Conservation (phyloP, 2,113 vertebrate genomes). For the Chamaea fasciata region DNA sequence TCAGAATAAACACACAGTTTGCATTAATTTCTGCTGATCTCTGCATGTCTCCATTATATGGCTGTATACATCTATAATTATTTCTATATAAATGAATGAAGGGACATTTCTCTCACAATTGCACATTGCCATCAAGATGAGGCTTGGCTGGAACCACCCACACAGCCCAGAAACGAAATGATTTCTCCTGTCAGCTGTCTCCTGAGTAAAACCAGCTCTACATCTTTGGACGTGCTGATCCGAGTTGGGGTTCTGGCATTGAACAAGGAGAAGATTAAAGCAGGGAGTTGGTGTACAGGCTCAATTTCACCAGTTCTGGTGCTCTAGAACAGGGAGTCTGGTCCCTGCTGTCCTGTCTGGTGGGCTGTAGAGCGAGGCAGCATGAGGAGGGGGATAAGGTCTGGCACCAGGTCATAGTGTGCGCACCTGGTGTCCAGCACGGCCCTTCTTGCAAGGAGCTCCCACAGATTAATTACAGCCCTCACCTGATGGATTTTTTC, state of each 20-base stretch:
- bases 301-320: not conserved
- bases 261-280: not conserved
- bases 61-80: not conserved
- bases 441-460: not conserved
- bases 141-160: not conserved
- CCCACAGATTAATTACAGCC: not conserved
- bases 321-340: not conserved
- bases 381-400: fast-evolving
- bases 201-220: not conserved
- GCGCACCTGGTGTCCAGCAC: not conserved
- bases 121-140: not conserved
- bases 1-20: not conserved
- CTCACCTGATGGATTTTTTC: not conserved
- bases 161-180: not conserved
- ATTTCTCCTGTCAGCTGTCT: not conserved
- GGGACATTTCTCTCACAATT: not conserved
- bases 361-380: not conserved
- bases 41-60: not conserved
- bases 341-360: not conserved
- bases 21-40: not conserved
- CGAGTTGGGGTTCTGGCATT: not conserved
- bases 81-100: not conserved
- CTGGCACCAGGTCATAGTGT: not conserved
- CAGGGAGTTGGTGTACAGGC: not conserved
- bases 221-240: not conserved